phyloP scores from a whole-genome alignment of 2,888 invertebrate genomes.

The Ditula angustiorana region DNA sequence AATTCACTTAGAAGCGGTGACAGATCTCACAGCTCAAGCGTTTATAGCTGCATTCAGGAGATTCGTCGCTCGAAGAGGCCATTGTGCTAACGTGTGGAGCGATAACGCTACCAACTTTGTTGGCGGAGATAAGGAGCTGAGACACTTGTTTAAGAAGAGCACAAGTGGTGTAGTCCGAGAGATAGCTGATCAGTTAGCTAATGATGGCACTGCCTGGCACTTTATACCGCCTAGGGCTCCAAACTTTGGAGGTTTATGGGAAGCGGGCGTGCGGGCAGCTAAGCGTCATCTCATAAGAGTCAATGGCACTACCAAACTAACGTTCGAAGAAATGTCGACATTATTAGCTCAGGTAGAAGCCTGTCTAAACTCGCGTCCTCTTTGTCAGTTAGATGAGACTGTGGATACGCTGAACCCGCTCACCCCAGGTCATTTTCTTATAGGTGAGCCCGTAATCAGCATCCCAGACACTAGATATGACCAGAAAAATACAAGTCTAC shows the following conservation, averaged over 20 bases:
- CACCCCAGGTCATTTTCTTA: no score
- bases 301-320: slow-evolving; percentile 40
- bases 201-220: slow-evolving; percentile 20
- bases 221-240: no score
- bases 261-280: no score
- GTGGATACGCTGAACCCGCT: no score
- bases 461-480: no score
- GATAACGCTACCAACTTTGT: no score
- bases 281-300: no score
- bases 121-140: slow-evolving; percentile 39
- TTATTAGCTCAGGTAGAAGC: slow-evolving; percentile 42
- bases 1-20: no score
- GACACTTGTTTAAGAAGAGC: slow-evolving; percentile 20
- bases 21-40: no score
- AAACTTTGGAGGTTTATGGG: no score
- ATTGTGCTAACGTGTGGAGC: slow-evolving; percentile 40
- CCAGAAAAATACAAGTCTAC: no score
- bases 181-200: slow-evolving; percentile 34
- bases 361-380: slow-evolving; percentile 42
- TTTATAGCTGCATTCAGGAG: background rate
- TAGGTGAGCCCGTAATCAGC: no score
- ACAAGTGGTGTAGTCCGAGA: slow-evolving; percentile 25
- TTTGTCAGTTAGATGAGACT: slow-evolving; percentile 36
- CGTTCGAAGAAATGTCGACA: slow-evolving; percentile 42
- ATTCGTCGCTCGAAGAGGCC: slow-evolving; percentile 26